Evolutionary conservation across 2,113 vertebrate genomes (phyloP).

Genomic region (Panthera tigris): DNA sequence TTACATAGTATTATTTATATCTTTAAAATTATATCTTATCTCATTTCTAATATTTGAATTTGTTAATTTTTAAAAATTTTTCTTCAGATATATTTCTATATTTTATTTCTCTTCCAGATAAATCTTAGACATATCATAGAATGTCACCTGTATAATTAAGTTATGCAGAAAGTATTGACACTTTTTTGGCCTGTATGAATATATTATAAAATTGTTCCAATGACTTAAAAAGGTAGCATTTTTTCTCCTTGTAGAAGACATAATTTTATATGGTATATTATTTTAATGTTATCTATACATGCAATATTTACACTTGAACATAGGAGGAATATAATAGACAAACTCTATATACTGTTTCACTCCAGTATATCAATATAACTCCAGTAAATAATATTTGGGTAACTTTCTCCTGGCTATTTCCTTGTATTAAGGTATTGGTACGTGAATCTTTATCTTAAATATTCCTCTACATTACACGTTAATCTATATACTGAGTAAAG

Average conservation of each 20-base stretch:
- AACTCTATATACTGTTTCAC: not conserved
- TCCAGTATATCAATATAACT: not conserved
- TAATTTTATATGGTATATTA: not conserved
- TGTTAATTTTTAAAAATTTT: not conserved
- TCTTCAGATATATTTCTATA: not conserved
- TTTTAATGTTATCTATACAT: not conserved
- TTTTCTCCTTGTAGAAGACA: not conserved
- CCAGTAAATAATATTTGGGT: not conserved
- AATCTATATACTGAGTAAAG: not conserved
- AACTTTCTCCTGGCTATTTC: not conserved
- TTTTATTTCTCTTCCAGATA: not conserved
- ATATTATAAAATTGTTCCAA: not conserved
- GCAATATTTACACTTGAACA: not conserved
- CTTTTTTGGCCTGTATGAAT: not conserved
- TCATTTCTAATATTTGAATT: not conserved
- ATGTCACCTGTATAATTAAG: not conserved
- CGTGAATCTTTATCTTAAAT: not conserved
- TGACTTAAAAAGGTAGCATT: not conserved
- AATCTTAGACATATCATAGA: not conserved
- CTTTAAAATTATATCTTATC: not conserved
- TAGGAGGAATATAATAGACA: not conserved
- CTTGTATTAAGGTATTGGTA: not conserved
- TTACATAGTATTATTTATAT: not conserved
- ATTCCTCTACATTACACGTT: not conserved
- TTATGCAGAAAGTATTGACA: not conserved